Base-by-base conservation (phyloP, 2,113 vertebrate species). In the Mustela nigripes region DNA sequence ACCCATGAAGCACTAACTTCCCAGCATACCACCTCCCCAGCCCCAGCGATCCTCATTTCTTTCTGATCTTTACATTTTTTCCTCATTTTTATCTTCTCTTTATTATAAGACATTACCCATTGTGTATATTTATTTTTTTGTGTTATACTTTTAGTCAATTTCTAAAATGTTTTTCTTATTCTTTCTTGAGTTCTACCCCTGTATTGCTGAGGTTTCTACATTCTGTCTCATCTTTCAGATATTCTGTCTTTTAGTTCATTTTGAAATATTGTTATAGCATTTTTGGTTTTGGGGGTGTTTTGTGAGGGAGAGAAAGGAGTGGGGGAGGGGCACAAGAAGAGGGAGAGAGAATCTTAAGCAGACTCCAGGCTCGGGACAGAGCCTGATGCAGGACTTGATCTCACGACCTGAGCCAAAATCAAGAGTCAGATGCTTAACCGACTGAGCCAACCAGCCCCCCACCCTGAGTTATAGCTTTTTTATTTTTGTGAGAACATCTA, bases 121-220 rank as follows among this genome's bases (percentile, higher is more conserved):
- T n/a, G 11, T 82, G 10, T 78, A 26, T 89, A 12, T 79, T 58
- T 79, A 28, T 22, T 89, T 73, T 92, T 73, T 92, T 84, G 24
- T 62, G 56, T 62, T 48, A 89, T 28, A 24, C 11, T 79, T 95
- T 78, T 78, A 84, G 42, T 67, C 18, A 42, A 65, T 67, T 83
- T 89, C 28, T 78, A 24, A 94, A 85, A 22, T 65, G 22, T 73
- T 69, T 95, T 92, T 74, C 22, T 69, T 71, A 81, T 22, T 94
- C 69, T 71, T 63, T n/a, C 79, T 95, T 69, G 45, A 85, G 45
- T 90, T 67, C 39, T 83, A 31, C 18, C 31, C 60, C 28, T 85
- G 81, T 14, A 53, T 65, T 71, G n/a, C 48, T 81, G 71, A 86
- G 11, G 4, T 28, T 81, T 36, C 80, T 91, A 71, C n/a, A 84